Conservation (phyloP, 2,113 vertebrate genomes). For the Hippocampus abdominalis region DNA sequence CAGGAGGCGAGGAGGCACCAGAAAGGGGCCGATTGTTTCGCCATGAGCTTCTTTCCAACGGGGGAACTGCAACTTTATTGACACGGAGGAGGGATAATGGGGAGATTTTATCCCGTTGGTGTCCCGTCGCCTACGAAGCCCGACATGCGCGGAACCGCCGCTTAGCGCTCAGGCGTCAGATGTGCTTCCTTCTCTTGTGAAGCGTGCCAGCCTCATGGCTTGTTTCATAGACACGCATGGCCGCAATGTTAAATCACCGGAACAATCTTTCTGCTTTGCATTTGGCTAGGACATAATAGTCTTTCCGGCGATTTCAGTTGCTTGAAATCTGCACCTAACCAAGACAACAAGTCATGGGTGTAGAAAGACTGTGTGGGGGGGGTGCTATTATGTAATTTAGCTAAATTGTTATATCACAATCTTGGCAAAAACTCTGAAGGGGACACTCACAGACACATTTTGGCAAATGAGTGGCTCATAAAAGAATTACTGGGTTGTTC, state of each 20-base stretch:
- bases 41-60: constrained; percentile 46
- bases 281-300: no score
- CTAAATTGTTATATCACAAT: no score
- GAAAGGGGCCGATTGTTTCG: constrained; percentile 55
- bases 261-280: not conserved
- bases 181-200: constrained; percentile 34
- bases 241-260: constrained; percentile 16
- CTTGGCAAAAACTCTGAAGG: no score
- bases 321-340: no score
- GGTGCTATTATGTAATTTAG: no score
- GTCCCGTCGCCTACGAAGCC: constrained; percentile 5
- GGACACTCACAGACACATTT: no score
- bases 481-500: no score
- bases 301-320: no score
- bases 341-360: no score
- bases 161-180: constrained; percentile 32
- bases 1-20: constrained; percentile 28
- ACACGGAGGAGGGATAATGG: constrained; percentile 39
- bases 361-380: no score
- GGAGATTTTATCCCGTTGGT: constrained; percentile 39
- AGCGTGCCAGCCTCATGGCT: constrained; percentile 26
- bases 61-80: constrained; percentile 38
- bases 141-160: constrained; percentile 4
- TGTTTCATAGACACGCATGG: constrained; percentile 26
- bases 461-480: no score